Evolutionary conservation across 2,888 invertebrate genomes (phyloP).

Genomic region (Dromius quadrimaculatus): DNA sequence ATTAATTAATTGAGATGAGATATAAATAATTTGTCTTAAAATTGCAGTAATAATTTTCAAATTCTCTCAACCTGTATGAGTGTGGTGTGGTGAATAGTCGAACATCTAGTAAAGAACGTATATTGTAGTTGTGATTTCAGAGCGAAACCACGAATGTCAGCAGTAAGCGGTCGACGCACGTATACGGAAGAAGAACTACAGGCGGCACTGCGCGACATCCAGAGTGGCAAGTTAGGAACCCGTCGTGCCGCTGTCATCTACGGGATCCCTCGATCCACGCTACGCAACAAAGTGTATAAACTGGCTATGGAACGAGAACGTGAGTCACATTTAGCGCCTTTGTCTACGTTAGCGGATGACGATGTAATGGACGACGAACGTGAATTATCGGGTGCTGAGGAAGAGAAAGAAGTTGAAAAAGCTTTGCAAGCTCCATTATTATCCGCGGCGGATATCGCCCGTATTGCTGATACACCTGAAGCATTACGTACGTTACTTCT

Average conservation of each 20-base stretch:
- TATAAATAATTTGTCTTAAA: no score
- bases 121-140: conserved; percentile 70
- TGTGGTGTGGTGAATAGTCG: conserved; percentile 16
- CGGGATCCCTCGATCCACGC: conserved; percentile 95
- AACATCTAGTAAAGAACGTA: conserved; percentile 45
- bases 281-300: conserved; percentile 95
- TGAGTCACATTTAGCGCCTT: conserved; percentile 71
- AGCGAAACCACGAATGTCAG: conserved; percentile 77
- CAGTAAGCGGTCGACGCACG: conserved; percentile 77
- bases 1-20: no score
- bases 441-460: conserved; percentile 72
- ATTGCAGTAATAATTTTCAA: no score
- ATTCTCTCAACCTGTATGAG: background rate
- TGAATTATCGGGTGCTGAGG: conserved; percentile 71
- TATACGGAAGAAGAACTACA: conserved; percentile 97
- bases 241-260: conserved; percentile 94
- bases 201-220: conserved; percentile 93
- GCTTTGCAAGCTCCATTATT: conserved; percentile 71
- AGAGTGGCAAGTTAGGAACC: conserved; percentile 92
- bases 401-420: conserved; percentile 73
- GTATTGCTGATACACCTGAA: conserved; percentile 69
- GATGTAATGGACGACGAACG: conserved; percentile 72
- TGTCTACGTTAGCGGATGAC: conserved; percentile 63
- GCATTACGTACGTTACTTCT: conserved; percentile 69
- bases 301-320: conserved; percentile 79